phyloP scores from a whole-genome alignment of 2,797 vertebrate genomes.

The Pipistrellus pygmaeus region DNA sequence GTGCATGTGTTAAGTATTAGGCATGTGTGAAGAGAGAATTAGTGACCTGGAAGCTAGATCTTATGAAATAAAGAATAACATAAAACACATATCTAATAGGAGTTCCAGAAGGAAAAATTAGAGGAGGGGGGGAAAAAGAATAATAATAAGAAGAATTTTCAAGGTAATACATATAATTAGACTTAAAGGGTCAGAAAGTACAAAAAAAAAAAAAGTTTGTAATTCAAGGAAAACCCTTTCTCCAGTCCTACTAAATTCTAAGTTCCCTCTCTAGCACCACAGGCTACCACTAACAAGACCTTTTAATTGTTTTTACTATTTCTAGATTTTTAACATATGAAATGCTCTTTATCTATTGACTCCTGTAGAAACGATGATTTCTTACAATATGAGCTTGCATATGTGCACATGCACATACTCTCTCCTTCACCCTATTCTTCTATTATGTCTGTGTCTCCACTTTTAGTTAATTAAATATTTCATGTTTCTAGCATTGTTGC shows the following conservation, averaged over 20 bases:
- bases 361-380: neutral
- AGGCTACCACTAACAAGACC: neutral
- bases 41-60: slow-evolving; percentile 21
- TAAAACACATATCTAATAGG: slow-evolving; percentile 31
- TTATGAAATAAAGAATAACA: slow-evolving; percentile 14
- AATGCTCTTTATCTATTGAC: neutral
- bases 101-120: slow-evolving; percentile 24
- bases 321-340: neutral
- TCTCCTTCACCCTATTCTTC: neutral
- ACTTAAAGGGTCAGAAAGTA: slow-evolving; percentile 8
- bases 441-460: neutral
- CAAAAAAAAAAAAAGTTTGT: neutral
- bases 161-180: neutral
- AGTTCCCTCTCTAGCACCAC: neutral
- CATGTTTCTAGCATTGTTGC: slow-evolving; percentile 1
- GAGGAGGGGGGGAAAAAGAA: slow-evolving; percentile 4
- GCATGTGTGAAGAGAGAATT: slow-evolving; percentile 7
- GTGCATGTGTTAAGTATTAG: neutral
- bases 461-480: neutral
- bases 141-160: neutral
- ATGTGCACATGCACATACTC: neutral
- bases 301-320: neutral
- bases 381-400: neutral
- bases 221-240: neutral
- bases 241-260: neutral